Evolutionary conservation across 2,888 invertebrate genomes (phyloP).

Genomic region (Ceramica pisi): DNA sequence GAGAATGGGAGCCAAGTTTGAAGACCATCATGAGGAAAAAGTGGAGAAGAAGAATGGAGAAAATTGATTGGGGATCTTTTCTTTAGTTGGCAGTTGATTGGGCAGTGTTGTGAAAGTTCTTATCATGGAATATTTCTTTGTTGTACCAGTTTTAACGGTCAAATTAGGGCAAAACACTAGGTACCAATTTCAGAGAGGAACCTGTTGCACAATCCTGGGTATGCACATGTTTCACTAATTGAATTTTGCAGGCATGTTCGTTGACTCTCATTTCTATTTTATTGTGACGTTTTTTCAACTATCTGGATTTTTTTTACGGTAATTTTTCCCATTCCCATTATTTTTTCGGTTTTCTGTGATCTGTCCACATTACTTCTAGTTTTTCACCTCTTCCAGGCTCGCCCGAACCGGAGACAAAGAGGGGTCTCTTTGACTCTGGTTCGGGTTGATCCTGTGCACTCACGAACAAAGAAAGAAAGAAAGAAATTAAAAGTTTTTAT

Average conservation of each 20-base stretch:
- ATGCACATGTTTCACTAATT: neutral
- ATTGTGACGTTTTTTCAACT: neutral
- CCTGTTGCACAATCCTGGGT: neutral
- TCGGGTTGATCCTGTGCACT: neutral
- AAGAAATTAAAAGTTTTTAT: too few species aligned
- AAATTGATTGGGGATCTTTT: constrained; percentile 52
- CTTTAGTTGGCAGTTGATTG: constrained; percentile 27
- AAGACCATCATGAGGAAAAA: constrained; percentile 80
- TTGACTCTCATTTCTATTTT: neutral
- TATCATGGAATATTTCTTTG: neutral
- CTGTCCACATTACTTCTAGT: neutral
- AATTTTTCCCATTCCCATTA: too few species aligned
- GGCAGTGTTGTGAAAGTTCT: constrained; percentile 42
- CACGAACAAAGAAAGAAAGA: too few species aligned
- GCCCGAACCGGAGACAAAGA: too few species aligned
- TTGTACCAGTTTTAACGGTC: too few species aligned
- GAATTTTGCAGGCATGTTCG: constrained; percentile 7
- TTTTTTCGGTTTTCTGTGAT: neutral
- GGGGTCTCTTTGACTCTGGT: too few species aligned
- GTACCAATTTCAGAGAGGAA: neutral
- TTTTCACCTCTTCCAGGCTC: too few species aligned
- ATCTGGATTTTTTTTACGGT: too few species aligned
- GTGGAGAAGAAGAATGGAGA: constrained; percentile 64
- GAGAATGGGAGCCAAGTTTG: constrained; percentile 96
- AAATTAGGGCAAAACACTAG: too few species aligned